phyloP scores from a whole-genome alignment of 2,797 vertebrate species.

The Protosalanx chinensis region DNA sequence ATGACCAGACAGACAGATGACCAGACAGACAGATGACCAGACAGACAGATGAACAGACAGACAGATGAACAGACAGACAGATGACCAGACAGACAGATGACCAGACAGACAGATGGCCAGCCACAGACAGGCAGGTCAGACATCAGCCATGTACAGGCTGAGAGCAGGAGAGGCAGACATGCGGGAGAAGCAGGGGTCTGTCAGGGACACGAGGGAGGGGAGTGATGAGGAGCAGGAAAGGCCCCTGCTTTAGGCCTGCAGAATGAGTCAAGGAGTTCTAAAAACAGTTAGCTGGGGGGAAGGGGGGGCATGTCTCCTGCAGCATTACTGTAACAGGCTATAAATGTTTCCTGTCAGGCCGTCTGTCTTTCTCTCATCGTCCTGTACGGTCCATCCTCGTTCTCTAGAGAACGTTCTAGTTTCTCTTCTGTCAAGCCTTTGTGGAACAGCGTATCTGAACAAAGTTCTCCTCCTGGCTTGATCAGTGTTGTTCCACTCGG shows the following conservation, averaged over 20 bases:
- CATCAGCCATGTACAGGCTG: not conserved
- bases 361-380: not conserved
- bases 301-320: not conserved
- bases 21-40: too few species aligned
- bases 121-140: not conserved
- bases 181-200: not conserved
- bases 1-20: too few species aligned
- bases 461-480: too few species aligned
- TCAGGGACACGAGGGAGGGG: not conserved
- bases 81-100: too few species aligned
- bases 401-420: not conserved
- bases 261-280: constrained; percentile 2
- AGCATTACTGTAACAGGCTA: not conserved
- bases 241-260: not conserved
- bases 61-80: too few species aligned
- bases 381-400: not conserved
- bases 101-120: too few species aligned
- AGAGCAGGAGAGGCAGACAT: not conserved
- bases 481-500: too few species aligned
- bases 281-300: not conserved
- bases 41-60: too few species aligned
- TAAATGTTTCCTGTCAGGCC: not conserved
- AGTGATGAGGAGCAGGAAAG: not conserved
- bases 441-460: too few species aligned
- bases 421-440: not conserved